Conservation (phyloP, 2,113 vertebrate genomes). For the Zapornia atra region DNA sequence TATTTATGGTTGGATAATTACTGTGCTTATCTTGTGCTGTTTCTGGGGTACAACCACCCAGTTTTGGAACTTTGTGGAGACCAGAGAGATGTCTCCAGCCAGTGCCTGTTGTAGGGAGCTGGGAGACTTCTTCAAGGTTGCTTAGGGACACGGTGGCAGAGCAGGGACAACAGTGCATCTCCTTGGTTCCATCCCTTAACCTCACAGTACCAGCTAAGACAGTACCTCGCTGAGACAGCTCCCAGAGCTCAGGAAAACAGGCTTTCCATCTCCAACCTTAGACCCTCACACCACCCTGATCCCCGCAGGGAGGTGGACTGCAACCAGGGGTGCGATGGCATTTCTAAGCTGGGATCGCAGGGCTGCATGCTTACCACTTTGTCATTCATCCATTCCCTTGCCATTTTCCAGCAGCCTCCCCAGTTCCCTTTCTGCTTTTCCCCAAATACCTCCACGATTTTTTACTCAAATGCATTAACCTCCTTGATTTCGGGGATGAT, state of each 20-base stretch:
- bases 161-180: background rate
- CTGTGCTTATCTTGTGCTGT: background rate
- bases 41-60: background rate
- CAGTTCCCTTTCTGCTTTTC: background rate
- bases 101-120: background rate
- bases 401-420: background rate
- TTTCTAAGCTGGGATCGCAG: background rate
- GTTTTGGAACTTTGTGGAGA: background rate
- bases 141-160: background rate
- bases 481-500: background rate
- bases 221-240: no score
- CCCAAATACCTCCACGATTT: background rate
- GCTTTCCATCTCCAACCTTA: background rate
- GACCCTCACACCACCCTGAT: background rate
- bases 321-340: fast-evolving
- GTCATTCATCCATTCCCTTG: background rate
- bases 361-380: background rate
- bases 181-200: background rate
- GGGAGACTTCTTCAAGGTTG: background rate
- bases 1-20: background rate
- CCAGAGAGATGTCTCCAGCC: background rate
- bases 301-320: background rate
- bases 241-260: background rate
- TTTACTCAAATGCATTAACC: background rate
- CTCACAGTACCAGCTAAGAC: background rate